Base-by-base conservation (phyloP, 2,888 invertebrate species). In the Galerucella nymphaeae region DNA sequence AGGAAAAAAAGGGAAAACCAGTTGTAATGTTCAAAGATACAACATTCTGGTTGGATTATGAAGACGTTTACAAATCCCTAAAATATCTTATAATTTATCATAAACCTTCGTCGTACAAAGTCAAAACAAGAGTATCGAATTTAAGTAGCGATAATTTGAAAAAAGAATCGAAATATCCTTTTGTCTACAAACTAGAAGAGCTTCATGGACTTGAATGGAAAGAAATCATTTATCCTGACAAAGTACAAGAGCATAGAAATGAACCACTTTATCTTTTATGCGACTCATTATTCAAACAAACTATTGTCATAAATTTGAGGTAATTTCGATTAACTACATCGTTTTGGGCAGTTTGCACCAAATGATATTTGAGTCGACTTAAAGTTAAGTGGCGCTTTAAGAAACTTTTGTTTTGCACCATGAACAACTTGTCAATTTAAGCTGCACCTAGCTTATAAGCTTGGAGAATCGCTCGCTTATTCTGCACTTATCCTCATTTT, bases 181-280 rank as follows among this genome's bases (percentile, higher is more conserved):
- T 63, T 14, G 45, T 30, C 0, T 50, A 38, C 23, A 48, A 20
- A 9, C 16, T 75, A 3, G 61, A 61, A 4, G 69, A 76, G 2
- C 30, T 62, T 16, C 18, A 64, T 18, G 55, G 18, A 11, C n/a
- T 57, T 3, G 58, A 62, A 6, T 78, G 78, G 67, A 78, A 79
- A 74, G 66, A 78, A 55, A 70, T 83, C 10, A 65, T 78, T 16
- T 80, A 79, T 78, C 76, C 80, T 0, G 69, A 76, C 14, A 70
- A 50, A 10, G 20, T 82, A 20, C 69, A 73, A 18, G 58, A 70
- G n/a, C 77, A 78, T 9, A 75, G 82, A 50, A 85, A 85, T 68
- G 83, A 84, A 72, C 84, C 85, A 0, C 38, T 85, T 9, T 84
- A 84, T 64, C 50, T 86, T 6, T 84, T 85, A 71, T 75, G 80